Base-by-base conservation (phyloP, 1,140 invertebrate species). In the Halictus rubicundus region DNA sequence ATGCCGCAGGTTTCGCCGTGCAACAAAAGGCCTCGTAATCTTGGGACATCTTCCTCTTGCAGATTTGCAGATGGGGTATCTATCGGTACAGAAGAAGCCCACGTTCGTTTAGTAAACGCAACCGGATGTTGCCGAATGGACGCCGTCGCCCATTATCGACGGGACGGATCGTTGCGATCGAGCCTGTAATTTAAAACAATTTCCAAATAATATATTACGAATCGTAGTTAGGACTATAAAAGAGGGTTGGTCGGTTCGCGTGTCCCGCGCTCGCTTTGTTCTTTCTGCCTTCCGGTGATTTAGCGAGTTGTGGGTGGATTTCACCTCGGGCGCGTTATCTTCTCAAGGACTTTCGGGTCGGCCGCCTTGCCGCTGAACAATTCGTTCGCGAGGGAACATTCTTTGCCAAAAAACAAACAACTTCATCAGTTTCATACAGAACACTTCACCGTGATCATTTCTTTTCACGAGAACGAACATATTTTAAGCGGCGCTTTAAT, bases 111-210 rank as follows among this genome's bases (percentile, higher is more conserved):
- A 10, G n/a, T 54, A 42, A 52, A n/a, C 21, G 80, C 60, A 52
- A 75, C 39, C 46, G 71, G 59, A 82, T 76, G 70, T 75, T 42
- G 46, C 63, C 68, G 72, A 82, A 85, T 75, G 59, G 66, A 75
- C 74, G 70, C 78, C 78, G 76, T 84, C 83, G 74, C n/a, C 79
- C 81, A 83, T 85, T 88, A 87, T 81, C 74, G 54, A 52, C 27
- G 59, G 49, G 60, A 64, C 39, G 60, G 46, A 71, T 87, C 78
- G 57, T 37, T 19, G 60, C 63, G 23, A 61, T 52, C 64, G 21
- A 81, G 75, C 52, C 68, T 87, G 81, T 82, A 88, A 88, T 88
- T 88, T 88, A 84, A 88, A 86, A 88, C 76, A 87, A 88, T 86
- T 88, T 81, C n/a, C 54, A 77, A 85, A 88, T 85, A 85, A 87